Base-by-base conservation (phyloP, 2,797 vertebrate species). In the Crenichthys baileyi region DNA sequence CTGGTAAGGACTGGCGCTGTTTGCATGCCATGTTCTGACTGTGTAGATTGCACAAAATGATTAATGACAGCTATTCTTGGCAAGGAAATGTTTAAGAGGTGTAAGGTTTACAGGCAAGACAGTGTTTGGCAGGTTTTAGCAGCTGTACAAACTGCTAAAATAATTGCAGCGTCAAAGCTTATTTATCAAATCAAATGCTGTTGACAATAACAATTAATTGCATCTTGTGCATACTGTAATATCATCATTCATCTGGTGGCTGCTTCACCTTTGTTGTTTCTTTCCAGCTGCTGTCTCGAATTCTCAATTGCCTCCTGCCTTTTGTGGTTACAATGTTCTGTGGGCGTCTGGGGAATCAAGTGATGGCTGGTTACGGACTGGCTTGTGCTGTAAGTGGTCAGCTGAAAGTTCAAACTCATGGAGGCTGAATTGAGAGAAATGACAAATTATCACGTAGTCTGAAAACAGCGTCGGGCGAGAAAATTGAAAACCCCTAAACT, bases 321-420 rank as follows among this genome's bases (percentile, higher is more conserved):
- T 93, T 96, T 86, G 93, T 95, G 88, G 83, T 95, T 26, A 95
- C 95, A 1, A 92, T 96, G 91, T 96, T 95, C 84, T 96, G 94
- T 77, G 95, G 95, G 56, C 94, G 92, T 70, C 89, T 95, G 89
- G 95, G 94, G 78, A 96, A 96, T 75, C 55, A 91, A 3, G 95
- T 92, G 85, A 90, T 96, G 85, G 95, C 94, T 1, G 95, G 95
- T 39, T 95, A 94, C 46, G 95, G 93, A 81, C 85, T 96, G 85
- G 95, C 95, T 51, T 93, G 79, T 58, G 93, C 93, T 79, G 95
- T 96, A 90, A 95, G 95, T 85, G 67, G 2, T 79, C 60, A 36
- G 68, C 72, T 80, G 22, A 31, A 51, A 63, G 41, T 56, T 12
- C 18, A 20, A 41, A 9, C 4, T 26, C 48, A 36, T 68, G 7